Base-by-base conservation (phyloP, 2,888 invertebrate genomes). In the Drosophila multiciliata region DNA sequence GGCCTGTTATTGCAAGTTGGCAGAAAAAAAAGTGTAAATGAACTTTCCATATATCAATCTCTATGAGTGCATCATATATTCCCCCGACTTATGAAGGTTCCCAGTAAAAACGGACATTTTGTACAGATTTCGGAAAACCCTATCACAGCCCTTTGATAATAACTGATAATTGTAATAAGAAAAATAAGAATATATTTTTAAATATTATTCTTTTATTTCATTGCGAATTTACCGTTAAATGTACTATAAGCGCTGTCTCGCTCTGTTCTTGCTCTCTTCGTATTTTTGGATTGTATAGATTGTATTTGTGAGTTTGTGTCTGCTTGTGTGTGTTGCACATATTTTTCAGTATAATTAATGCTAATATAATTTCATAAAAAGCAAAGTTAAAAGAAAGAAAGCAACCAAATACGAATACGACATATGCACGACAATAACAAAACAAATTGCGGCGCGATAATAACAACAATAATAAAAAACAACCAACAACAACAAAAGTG, bases 401-500 rank as follows among this genome's bases (percentile, higher is more conserved):
- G 9, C 35, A 40, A 63, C n/a, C 45, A 36, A 71, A 78, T 67
- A 29, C 49, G 57, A 78, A 78, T 70, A 67, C 63, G 49, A 53
- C 29, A 49, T 49, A 17, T 32, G 17, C 62, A 78, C 66, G 55
- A 63, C 55, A 66, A 74, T 60, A 78, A 69, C 48, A 75, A 76
- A 54, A 67, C 35, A 35, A 72, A 75, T 66, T 67, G 71, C 73
- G 68, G 66, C 79, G 79, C 72, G 75, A 81, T 75, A 78, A 69
- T 59, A 76, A 67, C 70, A 70, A 49, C 55, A 73, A 65, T 32
- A 54, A 61, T 17, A 53, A 69, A 53, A 40, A 70, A 57, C 49
- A 78, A 59, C 53, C 66, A 72, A 66, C 65, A 65, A 66, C 61
- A 66, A 63, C 50, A 74, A 71, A 68, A 67, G 83, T 83, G 84